These are phyloP conservation scores for Tragulus kanchil DNA, from an alignment of 2,113 vertebrate species.

Conservation along the genomic window DNA sequence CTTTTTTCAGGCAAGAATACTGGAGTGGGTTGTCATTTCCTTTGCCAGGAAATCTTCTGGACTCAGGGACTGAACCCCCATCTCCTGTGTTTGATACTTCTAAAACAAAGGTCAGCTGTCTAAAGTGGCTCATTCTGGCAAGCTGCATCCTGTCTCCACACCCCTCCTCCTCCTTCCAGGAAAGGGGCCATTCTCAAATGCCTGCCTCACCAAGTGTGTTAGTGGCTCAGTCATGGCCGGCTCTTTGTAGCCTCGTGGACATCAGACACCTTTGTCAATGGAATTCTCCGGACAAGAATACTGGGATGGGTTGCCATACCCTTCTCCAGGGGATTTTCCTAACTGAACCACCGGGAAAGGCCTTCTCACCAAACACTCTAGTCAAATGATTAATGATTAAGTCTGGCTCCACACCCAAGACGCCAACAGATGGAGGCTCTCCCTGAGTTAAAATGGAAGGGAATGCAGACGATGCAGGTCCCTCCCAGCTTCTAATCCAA, in stretches of 20 bases:
- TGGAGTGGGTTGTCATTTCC: background rate
- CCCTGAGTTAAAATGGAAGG: constrained; percentile 60
- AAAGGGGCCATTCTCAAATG: background rate
- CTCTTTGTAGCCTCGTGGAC: background rate
- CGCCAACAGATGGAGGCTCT: background rate
- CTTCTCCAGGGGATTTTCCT: background rate
- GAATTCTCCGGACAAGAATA: background rate
- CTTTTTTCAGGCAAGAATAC: background rate
- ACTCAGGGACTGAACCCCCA: background rate
- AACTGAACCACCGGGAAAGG: background rate
- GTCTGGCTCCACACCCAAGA: background rate
- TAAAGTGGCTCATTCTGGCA: background rate
- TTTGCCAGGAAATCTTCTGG: background rate
- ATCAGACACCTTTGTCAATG: background rate
- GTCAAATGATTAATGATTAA: background rate
- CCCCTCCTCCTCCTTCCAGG: background rate
- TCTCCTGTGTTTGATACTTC: background rate
- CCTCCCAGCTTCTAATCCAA: background rate
- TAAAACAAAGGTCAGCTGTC: too few relatives aligned
- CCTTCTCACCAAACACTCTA: background rate
- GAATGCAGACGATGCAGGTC: constrained; percentile 29
- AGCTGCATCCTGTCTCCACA: background rate
- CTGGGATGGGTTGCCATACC: background rate
- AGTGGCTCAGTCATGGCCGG: background rate
- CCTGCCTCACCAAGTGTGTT: background rate